A percentile compares a stretch with the other conserved stretches of the same genome.
Evolutionary conservation across 2,888 invertebrate genomes (phyloP).

Genomic region (Andrena haemorrhoa): DNA sequence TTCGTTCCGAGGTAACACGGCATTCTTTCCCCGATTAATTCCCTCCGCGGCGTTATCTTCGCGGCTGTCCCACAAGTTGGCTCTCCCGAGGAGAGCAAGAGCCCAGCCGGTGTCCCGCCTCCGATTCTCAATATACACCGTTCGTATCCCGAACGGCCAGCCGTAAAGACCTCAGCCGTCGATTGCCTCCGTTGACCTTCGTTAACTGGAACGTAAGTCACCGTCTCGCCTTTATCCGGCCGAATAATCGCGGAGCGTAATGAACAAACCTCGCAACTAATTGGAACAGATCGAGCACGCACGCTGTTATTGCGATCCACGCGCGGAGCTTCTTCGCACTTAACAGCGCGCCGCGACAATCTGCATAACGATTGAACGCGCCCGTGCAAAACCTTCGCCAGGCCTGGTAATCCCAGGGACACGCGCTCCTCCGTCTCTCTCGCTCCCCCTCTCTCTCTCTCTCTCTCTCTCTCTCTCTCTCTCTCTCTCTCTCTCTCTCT

Average conservation of each 20-base stretch:
- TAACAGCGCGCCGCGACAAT: constrained; percentile 62
- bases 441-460: neutral
- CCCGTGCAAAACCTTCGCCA: constrained; percentile 25
- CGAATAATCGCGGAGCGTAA: constrained; percentile 60
- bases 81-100: too few species aligned
- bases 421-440: constrained; percentile 23
- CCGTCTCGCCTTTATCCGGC: constrained; percentile 54
- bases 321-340: constrained; percentile 57
- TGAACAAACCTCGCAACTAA: constrained; percentile 61
- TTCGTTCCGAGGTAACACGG: too few species aligned
- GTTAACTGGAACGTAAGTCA: constrained; percentile 50
- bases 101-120: too few species aligned
- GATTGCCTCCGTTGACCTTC: constrained; percentile 49
- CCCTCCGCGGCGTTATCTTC: too few species aligned
- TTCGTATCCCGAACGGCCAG: too few species aligned
- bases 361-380: constrained; percentile 61
- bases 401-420: constrained; percentile 49
- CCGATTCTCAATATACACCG: too few species aligned
- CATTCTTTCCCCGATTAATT: too few species aligned
- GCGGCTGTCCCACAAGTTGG: too few species aligned
- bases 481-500: constrained; percentile 15
- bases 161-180: constrained; percentile 27
- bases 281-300: constrained; percentile 63
- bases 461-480: neutral
- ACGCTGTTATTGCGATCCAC: constrained; percentile 35